Evolutionary conservation across 2,888 invertebrate genomes (phyloP), one percentile per base, ranked within the genome.

Genomic region (Mythimna lalbum): DNA sequence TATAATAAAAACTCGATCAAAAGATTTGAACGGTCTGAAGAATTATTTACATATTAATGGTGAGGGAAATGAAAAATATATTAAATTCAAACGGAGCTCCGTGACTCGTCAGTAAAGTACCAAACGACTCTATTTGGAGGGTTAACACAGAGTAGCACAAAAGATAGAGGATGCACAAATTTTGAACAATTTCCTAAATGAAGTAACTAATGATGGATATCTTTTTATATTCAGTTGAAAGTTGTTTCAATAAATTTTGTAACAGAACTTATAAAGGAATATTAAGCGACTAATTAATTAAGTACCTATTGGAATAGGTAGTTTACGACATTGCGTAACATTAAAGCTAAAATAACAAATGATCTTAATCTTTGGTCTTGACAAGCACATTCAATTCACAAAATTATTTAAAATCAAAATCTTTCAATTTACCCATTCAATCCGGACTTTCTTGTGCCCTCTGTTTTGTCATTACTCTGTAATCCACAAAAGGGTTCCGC

Each of bases 51-150:
- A 95, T 95, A 94, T 94, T 95, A 95, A 95, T 95, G 88, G 92
- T 88, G 85, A 89, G 90, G 94, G 93, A 95, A 95, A 95, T 95
- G 94, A 95, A 95, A 95, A 95, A 95, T 95, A 93, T 95, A 95
- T 95, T 95, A 96, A 95, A 95, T 94, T 94, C 95, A 93, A 93
- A 93, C 93, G 88, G 90, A 92, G 92, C 92, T 92, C 92, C 95
- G 95, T 95, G 95, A 96, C 95, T 95, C 95, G 95, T 94, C 95
- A 95, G 95, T 93, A 94, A 95, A 95, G 94, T 94, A 93, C 91
- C 91, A 89, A 94, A 95, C 94, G 94, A 94, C 95, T 95, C 91
- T 91, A 95, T 95, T 94, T 92, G 90, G 92, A 92, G 95, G 95
- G 95, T 93, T 89, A 83, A 67, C 87, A 81, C 84, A 95, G 95